phyloP scores from a whole-genome alignment of 2,888 invertebrate species.

The Drosophila atripex region DNA sequence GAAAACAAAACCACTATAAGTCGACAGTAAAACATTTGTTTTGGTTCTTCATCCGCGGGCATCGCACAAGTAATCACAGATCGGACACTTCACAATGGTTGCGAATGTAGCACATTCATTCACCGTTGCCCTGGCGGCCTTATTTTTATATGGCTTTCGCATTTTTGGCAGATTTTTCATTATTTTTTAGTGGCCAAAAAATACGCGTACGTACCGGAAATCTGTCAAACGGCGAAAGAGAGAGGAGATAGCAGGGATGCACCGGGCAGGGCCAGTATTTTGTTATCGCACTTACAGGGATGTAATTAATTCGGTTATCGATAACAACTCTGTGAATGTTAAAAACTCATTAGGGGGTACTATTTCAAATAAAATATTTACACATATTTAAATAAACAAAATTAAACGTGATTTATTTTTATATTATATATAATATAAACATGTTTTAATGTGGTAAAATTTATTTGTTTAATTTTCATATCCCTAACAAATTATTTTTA shows the following conservation, averaged over 20 bases:
- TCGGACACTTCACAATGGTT: conserved; percentile 5
- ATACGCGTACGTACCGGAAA: conserved; percentile 84
- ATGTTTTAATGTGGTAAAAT: no score
- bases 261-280: not conserved
- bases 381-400: no score
- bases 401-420: not conserved
- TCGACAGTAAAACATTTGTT: conserved; percentile 49
- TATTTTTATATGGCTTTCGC: conserved; percentile 38
- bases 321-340: not conserved
- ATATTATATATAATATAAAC: not conserved
- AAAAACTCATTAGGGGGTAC: not conserved
- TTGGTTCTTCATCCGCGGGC: conserved; percentile 71
- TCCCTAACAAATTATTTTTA: no score
- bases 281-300: conserved; percentile 1
- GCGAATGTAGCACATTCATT: conserved; percentile 22
- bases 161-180: conserved; percentile 53
- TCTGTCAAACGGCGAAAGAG: conserved; percentile 84
- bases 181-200: conserved; percentile 58
- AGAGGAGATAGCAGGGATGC: conserved; percentile 48
- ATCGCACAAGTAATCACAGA: conserved; percentile 55
- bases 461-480: no score
- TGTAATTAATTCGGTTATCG: not conserved
- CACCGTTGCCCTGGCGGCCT: conserved; percentile 33
- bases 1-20: conserved; percentile 1
- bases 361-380: not conserved